Base-by-base conservation (phyloP, 2,113 vertebrate genomes). In the Numenius arquata region DNA sequence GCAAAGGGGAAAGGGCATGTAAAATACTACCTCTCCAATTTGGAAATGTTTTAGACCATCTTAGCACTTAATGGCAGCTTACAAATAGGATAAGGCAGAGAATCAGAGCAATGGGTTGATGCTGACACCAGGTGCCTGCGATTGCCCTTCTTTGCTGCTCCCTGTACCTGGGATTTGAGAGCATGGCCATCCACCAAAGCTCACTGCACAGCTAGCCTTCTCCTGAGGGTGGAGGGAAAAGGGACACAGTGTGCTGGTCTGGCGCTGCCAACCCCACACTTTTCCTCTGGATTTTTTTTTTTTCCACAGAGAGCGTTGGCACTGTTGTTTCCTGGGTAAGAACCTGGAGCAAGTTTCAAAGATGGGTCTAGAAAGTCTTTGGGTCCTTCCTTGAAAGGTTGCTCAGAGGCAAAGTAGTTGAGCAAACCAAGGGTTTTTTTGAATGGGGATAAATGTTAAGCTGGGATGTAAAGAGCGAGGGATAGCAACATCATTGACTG, bases 231-330 rank as follows among this genome's bases (percentile, higher is more conserved):
- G 23, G 1, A 47, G 41, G 36, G 38, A 17, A 43, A 66, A 40
- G 48, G 55, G 38, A 25, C 43, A 18, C 3, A 11, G 7, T 8
- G 47, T 80, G 40, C 34, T 79, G 68, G 2, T 21, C 50, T 81
- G 77, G 6, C 61, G 5, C 0, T 26, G 45, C 30, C 68, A 47
- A 3, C 20, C 9, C 38, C 55, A 18, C 0, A 0, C 6, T 45
- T 32, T 72, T 67, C 48, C 40, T n/a, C 4, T 8, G 12, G 3
- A 2, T 6, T 13, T 43, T 32, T 50, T 45, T 36, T 15, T 63
- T 70, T 68, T 17, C 52, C 36, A 30, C 6, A 18, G 29, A 61
- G 26, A 25, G 8, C 1, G 0, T 9, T 66, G 66, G 20, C 29
- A 17, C 20, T 81, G 40, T 15, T 72, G 29, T 36, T 81, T 77